Base-by-base conservation (phyloP, 2,888 invertebrate genomes). In the Chrysolina americana region DNA sequence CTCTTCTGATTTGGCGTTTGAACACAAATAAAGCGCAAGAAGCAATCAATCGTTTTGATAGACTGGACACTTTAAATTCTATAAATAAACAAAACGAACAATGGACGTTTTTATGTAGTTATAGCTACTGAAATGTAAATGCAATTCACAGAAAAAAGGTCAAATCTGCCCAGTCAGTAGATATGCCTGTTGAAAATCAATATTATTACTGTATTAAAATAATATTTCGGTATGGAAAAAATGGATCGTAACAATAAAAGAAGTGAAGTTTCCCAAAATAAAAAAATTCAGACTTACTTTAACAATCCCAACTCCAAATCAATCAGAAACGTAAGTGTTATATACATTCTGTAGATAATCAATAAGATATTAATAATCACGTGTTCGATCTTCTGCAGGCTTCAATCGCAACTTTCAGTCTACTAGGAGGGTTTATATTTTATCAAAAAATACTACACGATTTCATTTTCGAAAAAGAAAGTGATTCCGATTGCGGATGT, bases 361-460 rank as follows among this genome's bases (percentile, higher is more conserved):
- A 8, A n/a, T n/a, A 66, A 50, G 8, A 36, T 36, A 19, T 50
- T 19, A 36, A n/a, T n/a, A n/a, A 56, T 64, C 11, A 17, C 15
- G 47, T n/a, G n/a, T 48, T 19, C 10, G 15, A 5, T 68, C 5
- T 41, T 19, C 53, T 53, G 17, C 36, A 68, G 68, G 53, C 53
- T 56, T 68, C 68, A 8, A 68, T 68, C 8, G 68, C 68, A 68
- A 68, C 68, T 17, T 19, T 68, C 53, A 41, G 19, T 19, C 68
- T 68, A 11, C 48, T 68, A 21, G 68, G 68, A 19, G 68, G 68
- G 53, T 68, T 68, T 36, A 53, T 68, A 1, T 41, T 68, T 15
- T 68, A 68, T 15, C 68, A 68, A 19, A 50, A 68, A 68, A 17
- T 68, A 48, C 21, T 68, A 56, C 68, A 68, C 36, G 68, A 68